Percentiles rank a stretch among this genome's conserved stretches.
Conservation (phyloP, 53 echinoderm and acorn worm species). For the Arbacia lixula region DNA sequence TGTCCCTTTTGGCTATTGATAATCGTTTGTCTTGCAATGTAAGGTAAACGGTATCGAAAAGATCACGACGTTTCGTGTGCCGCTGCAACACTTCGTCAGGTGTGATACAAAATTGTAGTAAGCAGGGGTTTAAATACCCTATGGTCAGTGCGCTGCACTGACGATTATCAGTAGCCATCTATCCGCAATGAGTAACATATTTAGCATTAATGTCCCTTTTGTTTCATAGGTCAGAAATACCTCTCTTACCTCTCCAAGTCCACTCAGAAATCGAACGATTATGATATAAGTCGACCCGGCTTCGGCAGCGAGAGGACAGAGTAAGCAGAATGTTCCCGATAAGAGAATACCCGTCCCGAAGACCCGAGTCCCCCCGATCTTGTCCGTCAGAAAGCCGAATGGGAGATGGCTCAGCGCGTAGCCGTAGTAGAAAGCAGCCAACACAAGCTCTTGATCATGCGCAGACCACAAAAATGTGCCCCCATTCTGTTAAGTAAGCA, state of each 20-base stretch:
- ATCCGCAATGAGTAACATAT: too few relatives aligned
- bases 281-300: slow-evolving; percentile 6
- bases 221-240: too few relatives aligned
- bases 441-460: slow-evolving; percentile 26
- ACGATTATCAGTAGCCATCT: too few relatives aligned
- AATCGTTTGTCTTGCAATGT: too few relatives aligned
- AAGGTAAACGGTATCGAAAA: too few relatives aligned
- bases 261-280: slow-evolving; percentile 15
- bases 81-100: too few relatives aligned
- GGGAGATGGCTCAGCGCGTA: slow-evolving; percentile 19
- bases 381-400: slow-evolving; percentile 30
- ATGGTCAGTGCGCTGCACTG: too few relatives aligned
- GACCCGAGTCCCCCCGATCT: slow-evolving; percentile 47
- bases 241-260: slow-evolving; percentile 17
- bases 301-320: slow-evolving; percentile 2
- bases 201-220: too few relatives aligned
- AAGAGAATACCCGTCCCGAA: not conserved
- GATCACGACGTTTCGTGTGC: too few relatives aligned
- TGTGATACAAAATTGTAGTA: too few relatives aligned
- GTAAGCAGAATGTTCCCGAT: not conserved
- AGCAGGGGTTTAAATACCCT: too few relatives aligned
- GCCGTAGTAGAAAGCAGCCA: slow-evolving; percentile 34
- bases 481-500: not conserved
- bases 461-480: slow-evolving; percentile 23
- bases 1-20: too few relatives aligned